These are phyloP conservation scores for Chloropsis hardwickii DNA, from an alignment of 2,113 vertebrate species.

Conservation along the genomic window DNA sequence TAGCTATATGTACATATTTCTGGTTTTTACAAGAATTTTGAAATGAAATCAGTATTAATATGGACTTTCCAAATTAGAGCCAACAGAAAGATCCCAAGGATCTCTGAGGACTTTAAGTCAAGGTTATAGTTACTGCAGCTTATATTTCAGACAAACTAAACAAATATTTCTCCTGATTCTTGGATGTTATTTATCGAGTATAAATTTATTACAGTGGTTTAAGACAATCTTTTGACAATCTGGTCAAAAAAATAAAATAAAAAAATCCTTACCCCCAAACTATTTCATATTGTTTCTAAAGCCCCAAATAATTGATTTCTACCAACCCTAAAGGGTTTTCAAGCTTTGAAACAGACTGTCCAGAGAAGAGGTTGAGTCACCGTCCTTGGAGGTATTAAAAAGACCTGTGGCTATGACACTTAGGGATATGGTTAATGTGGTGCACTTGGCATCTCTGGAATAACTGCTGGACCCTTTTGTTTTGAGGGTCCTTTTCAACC, in stretches of 20 bases:
- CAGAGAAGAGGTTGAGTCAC: background rate
- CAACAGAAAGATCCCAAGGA: background rate
- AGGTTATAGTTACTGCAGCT: background rate
- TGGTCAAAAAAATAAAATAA: background rate
- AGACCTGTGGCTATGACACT: accelerated
- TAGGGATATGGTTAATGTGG: background rate
- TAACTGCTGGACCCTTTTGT: background rate
- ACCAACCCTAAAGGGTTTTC: background rate
- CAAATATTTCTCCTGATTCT: background rate
- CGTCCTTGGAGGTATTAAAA: background rate
- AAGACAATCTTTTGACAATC: background rate
- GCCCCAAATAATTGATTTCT: background rate
- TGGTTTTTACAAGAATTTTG: background rate
- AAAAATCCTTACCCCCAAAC: background rate
- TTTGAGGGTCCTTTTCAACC: background rate
- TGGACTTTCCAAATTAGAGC: background rate
- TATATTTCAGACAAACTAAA: background rate
- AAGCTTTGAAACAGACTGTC: background rate
- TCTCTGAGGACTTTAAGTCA: background rate
- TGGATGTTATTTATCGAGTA: background rate
- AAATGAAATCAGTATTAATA: background rate
- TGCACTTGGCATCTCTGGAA: background rate
- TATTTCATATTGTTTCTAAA: background rate
- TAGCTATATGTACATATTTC: background rate
- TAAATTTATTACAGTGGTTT: background rate